Conservation (phyloP, 2,888 invertebrate species). For the Stenodera caucasica region DNA sequence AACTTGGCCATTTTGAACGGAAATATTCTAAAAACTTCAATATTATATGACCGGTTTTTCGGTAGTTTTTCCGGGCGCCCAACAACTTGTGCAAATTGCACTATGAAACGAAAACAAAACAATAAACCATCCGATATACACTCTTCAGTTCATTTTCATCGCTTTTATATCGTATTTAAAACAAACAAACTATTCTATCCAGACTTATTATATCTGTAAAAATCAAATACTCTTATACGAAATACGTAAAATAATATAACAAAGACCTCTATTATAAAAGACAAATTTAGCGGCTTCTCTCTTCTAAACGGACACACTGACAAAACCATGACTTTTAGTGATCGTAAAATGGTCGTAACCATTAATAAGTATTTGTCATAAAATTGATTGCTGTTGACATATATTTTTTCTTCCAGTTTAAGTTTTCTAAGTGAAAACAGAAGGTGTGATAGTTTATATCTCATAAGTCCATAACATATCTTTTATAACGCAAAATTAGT, state of each 20-base stretch:
- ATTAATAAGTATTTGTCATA: constrained; percentile 63
- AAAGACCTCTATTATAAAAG: no score
- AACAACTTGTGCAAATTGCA: constrained; percentile 50
- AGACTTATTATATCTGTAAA: no score
- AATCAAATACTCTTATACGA: no score
- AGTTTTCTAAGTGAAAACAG: constrained; percentile 43
- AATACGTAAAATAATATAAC: no score
- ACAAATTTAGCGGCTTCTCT: constrained; percentile 38
- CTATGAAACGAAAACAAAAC: constrained; percentile 55
- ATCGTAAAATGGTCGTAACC: constrained; percentile 62
- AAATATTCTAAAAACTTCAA: constrained; percentile 50
- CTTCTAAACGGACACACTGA: constrained; percentile 44
- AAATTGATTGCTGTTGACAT: constrained; percentile 63
- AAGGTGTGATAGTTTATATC: constrained; percentile 46
- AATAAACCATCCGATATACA: constrained; percentile 54
- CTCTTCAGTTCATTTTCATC: constrained; percentile 54
- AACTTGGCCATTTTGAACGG: constrained; percentile 49
- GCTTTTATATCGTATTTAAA: constrained; percentile 49
- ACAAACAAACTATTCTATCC: constrained; percentile 49
- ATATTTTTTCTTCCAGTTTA: constrained; percentile 53
- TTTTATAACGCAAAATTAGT: constrained; percentile 52
- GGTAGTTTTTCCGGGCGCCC: constrained; percentile 48
- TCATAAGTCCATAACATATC: constrained; percentile 40
- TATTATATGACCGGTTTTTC: constrained; percentile 49
- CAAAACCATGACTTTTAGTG: constrained; percentile 58